Percentiles rank a stretch among this genome's conserved stretches.
These are phyloP conservation scores for Listronotus oregonensis DNA, from an alignment of 1,140 invertebrate species.

Conservation along the genomic window DNA sequence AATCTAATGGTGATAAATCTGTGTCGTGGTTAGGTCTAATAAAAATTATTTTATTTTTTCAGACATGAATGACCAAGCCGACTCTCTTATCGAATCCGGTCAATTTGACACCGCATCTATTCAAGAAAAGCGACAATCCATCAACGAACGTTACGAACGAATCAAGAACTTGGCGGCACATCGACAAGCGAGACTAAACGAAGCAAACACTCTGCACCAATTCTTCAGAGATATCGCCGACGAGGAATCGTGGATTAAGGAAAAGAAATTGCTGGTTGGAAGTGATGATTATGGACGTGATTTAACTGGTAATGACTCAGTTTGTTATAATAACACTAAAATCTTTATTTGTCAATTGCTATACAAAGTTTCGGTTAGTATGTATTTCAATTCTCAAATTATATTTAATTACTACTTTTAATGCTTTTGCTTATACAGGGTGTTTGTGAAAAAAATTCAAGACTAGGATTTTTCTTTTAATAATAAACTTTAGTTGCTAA, in stretches of 20 bases:
- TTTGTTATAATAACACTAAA: no score
- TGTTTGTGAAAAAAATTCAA: no score
- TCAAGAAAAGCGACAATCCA: constrained; percentile 88
- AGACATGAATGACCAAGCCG: constrained; percentile 93
- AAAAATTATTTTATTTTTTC: constrained; percentile 39
- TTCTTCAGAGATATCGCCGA: constrained; percentile 99
- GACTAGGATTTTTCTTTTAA: no score
- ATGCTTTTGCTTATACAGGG: no score
- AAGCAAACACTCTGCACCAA: constrained; percentile 97
- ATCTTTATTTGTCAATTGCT: no score
- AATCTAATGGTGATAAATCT: no score
- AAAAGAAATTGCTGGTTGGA: constrained; percentile 96
- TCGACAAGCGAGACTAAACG: constrained; percentile 84
- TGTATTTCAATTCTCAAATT: neutral
- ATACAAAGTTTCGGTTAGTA: neutral
- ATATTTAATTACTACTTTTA: neutral
- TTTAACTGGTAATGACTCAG: constrained; percentile 72
- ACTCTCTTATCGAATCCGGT: constrained; percentile 90
- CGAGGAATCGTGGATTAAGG: constrained; percentile 99
- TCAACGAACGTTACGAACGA: constrained; percentile 92
- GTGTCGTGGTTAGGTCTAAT: neutral
- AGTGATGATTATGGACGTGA: constrained; percentile 98
- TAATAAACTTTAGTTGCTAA: no score
- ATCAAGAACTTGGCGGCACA: constrained; percentile 93
- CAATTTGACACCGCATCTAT: constrained; percentile 94